Conservation (phyloP, 2,888 invertebrate species). For the Autographa gamma region DNA sequence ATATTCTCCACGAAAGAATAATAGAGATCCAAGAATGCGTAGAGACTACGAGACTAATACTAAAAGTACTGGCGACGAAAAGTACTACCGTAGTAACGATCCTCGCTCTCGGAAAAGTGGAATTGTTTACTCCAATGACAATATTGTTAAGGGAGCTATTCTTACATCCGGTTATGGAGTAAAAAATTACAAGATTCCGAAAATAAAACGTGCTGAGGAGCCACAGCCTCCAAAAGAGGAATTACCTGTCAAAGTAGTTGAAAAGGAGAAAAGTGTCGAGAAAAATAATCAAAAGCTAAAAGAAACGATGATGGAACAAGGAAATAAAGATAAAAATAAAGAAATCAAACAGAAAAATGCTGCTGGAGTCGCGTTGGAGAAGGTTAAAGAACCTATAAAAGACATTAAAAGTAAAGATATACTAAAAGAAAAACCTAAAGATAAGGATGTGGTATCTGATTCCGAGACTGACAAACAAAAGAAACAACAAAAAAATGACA, state of each 20-base stretch:
- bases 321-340: slow-evolving; percentile 34
- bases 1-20: slow-evolving; percentile 74
- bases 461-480: slow-evolving; percentile 17
- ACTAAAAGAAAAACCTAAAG: slow-evolving; percentile 34
- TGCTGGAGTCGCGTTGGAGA: slow-evolving; percentile 34
- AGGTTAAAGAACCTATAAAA: slow-evolving; percentile 29
- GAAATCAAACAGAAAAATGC: slow-evolving; percentile 31
- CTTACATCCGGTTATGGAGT: slow-evolving; percentile 80
- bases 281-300: slow-evolving; percentile 34
- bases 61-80: slow-evolving; percentile 28
- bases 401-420: slow-evolving; percentile 22
- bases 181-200: slow-evolving; percentile 86
- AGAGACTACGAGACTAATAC: slow-evolving; percentile 49
- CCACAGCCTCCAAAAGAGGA: slow-evolving; percentile 37
- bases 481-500: slow-evolving; percentile 5
- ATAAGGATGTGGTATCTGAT: slow-evolving; percentile 23
- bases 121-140: slow-evolving; percentile 82
- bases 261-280: slow-evolving; percentile 27
- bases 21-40: slow-evolving; percentile 76
- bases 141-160: slow-evolving; percentile 79
- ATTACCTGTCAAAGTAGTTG: slow-evolving; percentile 18
- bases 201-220: slow-evolving; percentile 76
- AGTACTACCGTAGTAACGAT: slow-evolving; percentile 49
- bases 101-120: slow-evolving; percentile 66
- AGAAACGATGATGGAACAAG: slow-evolving; percentile 24